Conservation (phyloP, 2,888 invertebrate genomes). For the Campoletis raptor region DNA sequence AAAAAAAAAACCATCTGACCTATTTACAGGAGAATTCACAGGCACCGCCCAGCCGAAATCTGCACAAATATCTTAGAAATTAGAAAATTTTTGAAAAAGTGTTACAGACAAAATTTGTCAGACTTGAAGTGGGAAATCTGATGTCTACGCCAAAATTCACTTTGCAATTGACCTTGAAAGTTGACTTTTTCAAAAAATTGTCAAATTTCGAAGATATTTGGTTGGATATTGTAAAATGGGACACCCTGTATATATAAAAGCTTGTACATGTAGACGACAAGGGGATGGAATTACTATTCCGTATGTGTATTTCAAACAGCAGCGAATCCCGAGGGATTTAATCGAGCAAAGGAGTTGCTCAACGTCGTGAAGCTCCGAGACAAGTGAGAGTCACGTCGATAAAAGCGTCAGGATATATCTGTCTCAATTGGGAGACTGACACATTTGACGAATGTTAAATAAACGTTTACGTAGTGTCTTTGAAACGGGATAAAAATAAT, state of each 20-base stretch:
- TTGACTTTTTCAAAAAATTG: too few species aligned
- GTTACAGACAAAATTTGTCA: too few species aligned
- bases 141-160: too few species aligned
- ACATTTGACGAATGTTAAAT: neutral
- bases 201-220: too few species aligned
- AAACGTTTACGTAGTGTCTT: neutral
- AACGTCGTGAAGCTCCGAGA: constrained; percentile 5
- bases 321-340: constrained; percentile 4
- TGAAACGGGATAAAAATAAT: neutral
- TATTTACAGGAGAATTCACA: too few species aligned
- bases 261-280: neutral
- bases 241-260: neutral
- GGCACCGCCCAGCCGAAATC: too few species aligned
- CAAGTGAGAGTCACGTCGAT: constrained; percentile 13
- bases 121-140: too few species aligned
- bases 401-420: neutral
- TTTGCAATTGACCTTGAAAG: too few species aligned
- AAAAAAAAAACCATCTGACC: too few species aligned
- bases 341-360: constrained; percentile 18
- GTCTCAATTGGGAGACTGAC: neutral
- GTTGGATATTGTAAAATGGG: too few species aligned
- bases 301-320: neutral
- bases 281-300: neutral
- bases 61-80: too few species aligned
- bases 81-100: too few species aligned